Percentiles rank a stretch among this genome's conserved stretches.
Conservation (phyloP, 2,113 vertebrate species). For the Sclerurus mexicanus region DNA sequence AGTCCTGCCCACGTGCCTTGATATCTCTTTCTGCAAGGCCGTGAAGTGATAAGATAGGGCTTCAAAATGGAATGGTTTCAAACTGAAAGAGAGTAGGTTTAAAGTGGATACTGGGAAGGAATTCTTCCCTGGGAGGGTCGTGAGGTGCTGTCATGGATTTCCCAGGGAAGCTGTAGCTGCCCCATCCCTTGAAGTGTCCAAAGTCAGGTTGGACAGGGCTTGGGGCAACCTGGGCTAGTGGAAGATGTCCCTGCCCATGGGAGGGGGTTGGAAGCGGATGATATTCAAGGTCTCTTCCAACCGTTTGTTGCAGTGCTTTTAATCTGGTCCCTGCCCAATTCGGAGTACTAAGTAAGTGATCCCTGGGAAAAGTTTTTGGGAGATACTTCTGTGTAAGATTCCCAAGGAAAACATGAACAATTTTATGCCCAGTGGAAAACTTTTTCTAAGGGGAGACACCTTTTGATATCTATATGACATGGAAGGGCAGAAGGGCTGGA, state of each 20-base stretch:
- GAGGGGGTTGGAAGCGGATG: background rate
- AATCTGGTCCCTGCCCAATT: background rate
- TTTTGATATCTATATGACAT: rapidly evolving
- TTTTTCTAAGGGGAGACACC: background rate
- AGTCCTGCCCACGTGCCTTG: no score
- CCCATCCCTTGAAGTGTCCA: background rate
- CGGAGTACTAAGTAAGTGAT: background rate
- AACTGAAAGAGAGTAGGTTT: no score
- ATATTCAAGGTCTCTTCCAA: no score
- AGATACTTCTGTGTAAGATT: background rate
- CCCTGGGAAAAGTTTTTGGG: background rate
- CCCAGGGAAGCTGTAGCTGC: background rate
- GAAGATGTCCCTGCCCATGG: background rate
- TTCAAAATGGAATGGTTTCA: no score
- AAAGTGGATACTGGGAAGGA: no score
- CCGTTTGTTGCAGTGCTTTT: background rate
- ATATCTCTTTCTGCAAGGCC: no score
- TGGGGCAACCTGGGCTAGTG: background rate
- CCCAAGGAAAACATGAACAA: background rate
- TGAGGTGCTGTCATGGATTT: background rate
- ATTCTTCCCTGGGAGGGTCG: no score
- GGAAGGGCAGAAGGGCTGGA: background rate
- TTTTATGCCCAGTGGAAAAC: background rate
- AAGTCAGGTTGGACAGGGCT: background rate
- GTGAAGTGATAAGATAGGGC: no score